phyloP scores from a whole-genome alignment of 2,113 vertebrate genomes.

The Telmatochromis sp. region DNA sequence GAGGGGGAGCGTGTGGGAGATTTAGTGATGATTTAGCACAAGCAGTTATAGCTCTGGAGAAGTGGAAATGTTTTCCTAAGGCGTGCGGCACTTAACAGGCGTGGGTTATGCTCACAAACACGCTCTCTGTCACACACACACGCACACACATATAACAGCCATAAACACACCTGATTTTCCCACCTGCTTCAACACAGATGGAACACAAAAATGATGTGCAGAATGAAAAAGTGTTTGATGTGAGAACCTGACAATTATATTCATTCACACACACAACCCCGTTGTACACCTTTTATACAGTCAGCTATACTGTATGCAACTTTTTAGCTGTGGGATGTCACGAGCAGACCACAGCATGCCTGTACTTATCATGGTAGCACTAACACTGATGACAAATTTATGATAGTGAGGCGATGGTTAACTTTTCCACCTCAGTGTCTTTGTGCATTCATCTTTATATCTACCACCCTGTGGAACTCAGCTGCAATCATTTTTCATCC shows the following conservation, averaged over 20 bases:
- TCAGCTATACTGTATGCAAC: not conserved
- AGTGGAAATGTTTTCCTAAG: slow-evolving; percentile 59
- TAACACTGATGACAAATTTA: slow-evolving; percentile 25
- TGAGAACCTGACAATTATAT: slow-evolving; percentile 33
- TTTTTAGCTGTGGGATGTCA: slow-evolving; percentile 1
- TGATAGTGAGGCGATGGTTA: slow-evolving; percentile 12
- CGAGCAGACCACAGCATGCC: slow-evolving; percentile 26
- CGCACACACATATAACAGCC: not conserved
- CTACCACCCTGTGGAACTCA: not conserved
- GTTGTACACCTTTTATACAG: not conserved
- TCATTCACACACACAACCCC: not conserved
- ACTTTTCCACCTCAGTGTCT: slow-evolving; percentile 35
- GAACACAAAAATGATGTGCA: slow-evolving; percentile 24
- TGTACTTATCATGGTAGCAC: not conserved
- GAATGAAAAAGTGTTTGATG: slow-evolving; percentile 43
- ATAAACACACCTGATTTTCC: slow-evolving; percentile 32
- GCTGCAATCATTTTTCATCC: not conserved
- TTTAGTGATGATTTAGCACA: slow-evolving; percentile 45
- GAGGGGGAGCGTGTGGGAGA: slow-evolving; percentile 5
- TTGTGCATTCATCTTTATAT: not conserved
- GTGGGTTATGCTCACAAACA: not conserved
- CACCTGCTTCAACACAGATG: not conserved
- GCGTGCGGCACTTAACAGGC: slow-evolving; percentile 35
- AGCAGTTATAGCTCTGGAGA: slow-evolving; percentile 14
- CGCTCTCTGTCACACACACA: not conserved